phyloP scores from a whole-genome alignment of 2,113 vertebrate species.

The Accipiter virgatus region DNA sequence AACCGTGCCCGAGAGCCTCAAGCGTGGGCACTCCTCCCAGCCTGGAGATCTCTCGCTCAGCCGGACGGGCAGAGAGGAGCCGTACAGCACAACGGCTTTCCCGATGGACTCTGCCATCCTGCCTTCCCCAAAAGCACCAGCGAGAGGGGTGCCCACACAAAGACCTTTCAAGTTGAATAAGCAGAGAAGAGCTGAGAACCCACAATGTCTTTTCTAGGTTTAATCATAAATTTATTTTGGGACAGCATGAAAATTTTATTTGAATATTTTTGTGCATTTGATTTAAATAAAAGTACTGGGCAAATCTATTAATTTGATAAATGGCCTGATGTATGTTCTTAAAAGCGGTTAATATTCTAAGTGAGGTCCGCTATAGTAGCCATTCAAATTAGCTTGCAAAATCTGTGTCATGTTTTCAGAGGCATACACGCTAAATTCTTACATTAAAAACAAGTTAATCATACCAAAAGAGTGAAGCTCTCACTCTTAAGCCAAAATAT shows the following conservation, averaged over 20 bases:
- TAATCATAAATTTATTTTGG: not conserved
- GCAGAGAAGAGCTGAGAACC: not conserved
- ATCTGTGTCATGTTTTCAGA: not conserved
- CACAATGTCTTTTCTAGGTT: not conserved
- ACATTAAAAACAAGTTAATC: not conserved
- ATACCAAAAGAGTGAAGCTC: conserved; percentile 20
- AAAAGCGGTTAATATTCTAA: not conserved
- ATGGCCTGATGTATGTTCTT: not conserved
- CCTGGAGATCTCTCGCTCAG: not conserved
- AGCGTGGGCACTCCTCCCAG: not conserved
- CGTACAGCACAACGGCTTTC: fast-evolving
- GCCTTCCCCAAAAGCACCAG: not conserved
- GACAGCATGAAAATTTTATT: not conserved
- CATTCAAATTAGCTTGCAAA: not conserved
- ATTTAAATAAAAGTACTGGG: not conserved
- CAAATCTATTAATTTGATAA: not conserved
- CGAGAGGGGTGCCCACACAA: not conserved
- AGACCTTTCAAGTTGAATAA: not conserved
- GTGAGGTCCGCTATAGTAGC: not conserved
- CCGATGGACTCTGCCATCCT: not conserved
- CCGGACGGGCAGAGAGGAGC: not conserved
- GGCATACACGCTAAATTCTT: not conserved
- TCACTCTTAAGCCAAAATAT: not conserved
- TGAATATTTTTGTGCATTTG: not conserved
- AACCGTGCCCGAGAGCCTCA: not conserved